Conservation (phyloP, 2,888 invertebrate genomes). For the Laothoe populi region DNA sequence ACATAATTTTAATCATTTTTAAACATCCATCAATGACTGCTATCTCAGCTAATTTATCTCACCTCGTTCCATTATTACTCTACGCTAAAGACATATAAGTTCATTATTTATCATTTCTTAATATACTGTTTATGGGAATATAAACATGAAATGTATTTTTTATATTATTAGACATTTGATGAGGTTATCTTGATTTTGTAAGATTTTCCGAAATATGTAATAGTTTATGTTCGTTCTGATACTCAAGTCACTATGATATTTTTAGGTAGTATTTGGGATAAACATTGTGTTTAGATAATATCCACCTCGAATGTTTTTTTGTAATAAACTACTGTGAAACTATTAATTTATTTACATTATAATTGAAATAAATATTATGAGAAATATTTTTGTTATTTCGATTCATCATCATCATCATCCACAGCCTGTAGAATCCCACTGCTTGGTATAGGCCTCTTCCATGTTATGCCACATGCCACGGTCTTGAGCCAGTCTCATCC, state of each 20-base stretch:
- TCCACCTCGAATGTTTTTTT: conserved; percentile 20
- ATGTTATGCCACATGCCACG: no score
- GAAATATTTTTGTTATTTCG: conserved; percentile 33
- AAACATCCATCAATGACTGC: no score
- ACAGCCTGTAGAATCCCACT: no score
- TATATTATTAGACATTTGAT: conserved; percentile 21
- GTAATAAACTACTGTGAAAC: conserved; percentile 38
- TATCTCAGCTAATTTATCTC: no score
- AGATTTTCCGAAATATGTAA: conserved; percentile 4
- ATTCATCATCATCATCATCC: no score
- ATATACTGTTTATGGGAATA: conserved; percentile 13
- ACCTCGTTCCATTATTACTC: no score
- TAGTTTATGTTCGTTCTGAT: conserved; percentile 12
- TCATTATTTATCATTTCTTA: conserved; percentile 15
- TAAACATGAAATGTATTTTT: conserved; percentile 23
- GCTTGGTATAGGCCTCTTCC: no score
- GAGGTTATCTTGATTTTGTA: conserved; percentile 12
- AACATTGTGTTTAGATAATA: conserved; percentile 7
- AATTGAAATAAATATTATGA: conserved; percentile 45
- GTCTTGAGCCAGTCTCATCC: no score
- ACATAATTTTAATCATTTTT: no score
- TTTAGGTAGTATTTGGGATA: conserved; percentile 11
- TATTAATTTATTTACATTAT: conserved; percentile 50
- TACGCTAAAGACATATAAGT: neutral
- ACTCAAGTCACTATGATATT: conserved; percentile 15